Conservation (phyloP, 2,797 vertebrate genomes). For the Anolis apletophallus region DNA sequence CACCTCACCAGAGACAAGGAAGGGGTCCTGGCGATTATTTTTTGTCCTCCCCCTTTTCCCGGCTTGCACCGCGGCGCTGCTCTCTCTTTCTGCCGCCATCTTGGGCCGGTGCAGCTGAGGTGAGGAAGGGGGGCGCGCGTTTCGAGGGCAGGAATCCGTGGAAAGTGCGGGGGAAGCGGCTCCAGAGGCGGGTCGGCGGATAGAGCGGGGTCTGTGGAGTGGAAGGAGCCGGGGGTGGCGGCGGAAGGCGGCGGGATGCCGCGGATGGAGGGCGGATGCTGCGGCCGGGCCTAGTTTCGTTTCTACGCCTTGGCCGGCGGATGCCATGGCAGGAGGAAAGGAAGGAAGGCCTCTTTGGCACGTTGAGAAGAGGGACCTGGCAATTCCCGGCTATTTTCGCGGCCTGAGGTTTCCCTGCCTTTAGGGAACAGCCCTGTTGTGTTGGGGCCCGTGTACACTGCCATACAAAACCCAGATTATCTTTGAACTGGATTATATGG, state of each 20-base stretch:
- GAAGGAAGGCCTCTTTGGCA: no score
- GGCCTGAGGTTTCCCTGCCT: no score
- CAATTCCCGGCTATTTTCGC: no score
- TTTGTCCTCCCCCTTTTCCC: conserved; percentile 2
- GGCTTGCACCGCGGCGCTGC: background rate
- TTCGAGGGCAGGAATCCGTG: accelerated
- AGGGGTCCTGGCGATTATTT: background rate
- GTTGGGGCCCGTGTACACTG: no score
- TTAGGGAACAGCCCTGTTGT: no score
- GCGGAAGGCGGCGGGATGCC: background rate
- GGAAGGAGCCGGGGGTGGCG: background rate
- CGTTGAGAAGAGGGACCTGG: no score
- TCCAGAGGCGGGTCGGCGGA: background rate
- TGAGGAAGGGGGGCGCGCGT: background rate
- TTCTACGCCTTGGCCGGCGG: no score
- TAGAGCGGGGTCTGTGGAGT: accelerated
- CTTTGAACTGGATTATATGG: no score
- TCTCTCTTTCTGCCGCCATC: conserved; percentile 36
- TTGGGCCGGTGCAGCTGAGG: conserved; percentile 22
- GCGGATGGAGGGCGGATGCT: conserved; percentile 20
- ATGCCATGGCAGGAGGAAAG: no score
- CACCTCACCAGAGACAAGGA: accelerated
- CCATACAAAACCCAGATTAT: no score
- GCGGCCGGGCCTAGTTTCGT: background rate
- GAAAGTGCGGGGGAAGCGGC: no score